Evolutionary conservation across 2,888 invertebrate genomes (phyloP).

Genomic region (Cremastinae sp.): DNA sequence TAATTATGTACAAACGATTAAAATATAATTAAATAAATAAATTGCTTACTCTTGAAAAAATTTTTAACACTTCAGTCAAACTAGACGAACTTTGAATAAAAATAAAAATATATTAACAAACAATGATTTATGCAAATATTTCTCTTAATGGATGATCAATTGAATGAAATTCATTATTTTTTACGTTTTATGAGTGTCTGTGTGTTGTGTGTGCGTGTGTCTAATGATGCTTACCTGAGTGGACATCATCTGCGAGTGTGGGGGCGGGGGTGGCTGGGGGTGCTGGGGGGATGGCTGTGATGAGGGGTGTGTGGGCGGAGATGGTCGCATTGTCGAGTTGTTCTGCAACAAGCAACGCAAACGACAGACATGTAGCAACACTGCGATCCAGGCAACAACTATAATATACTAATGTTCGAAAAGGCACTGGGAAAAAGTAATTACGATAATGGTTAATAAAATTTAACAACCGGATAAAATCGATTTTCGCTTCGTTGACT

Average conservation of each 20-base stretch:
- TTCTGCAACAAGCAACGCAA: conserved; percentile 83
- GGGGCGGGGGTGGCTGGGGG: conserved; percentile 89
- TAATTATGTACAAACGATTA: background rate
- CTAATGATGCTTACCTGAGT: conserved; percentile 83
- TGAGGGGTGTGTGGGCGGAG: conserved; percentile 92
- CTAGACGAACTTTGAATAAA: too few species aligned
- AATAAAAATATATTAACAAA: too few species aligned
- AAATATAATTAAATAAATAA: too few species aligned
- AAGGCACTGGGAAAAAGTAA: conserved; percentile 46
- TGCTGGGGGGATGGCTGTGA: conserved; percentile 94
- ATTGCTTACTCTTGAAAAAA: too few species aligned
- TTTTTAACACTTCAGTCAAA: too few species aligned
- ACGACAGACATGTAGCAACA: conserved; percentile 81
- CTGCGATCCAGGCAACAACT: conserved; percentile 79
- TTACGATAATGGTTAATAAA: conserved; percentile 40
- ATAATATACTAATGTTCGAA: conserved; percentile 70
- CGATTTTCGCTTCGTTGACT: background rate
- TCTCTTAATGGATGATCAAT: too few species aligned
- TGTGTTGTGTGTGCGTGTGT: conserved; percentile 60
- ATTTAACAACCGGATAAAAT: background rate
- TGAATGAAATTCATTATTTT: background rate
- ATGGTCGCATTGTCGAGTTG: conserved; percentile 90
- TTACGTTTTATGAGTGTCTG: background rate
- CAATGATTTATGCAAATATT: too few species aligned
- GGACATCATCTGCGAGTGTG: conserved; percentile 91